These are phyloP conservation scores for Caenorhabditis panamensis DNA, from an alignment of 2,888 invertebrate genomes.

Conservation along the genomic window DNA sequence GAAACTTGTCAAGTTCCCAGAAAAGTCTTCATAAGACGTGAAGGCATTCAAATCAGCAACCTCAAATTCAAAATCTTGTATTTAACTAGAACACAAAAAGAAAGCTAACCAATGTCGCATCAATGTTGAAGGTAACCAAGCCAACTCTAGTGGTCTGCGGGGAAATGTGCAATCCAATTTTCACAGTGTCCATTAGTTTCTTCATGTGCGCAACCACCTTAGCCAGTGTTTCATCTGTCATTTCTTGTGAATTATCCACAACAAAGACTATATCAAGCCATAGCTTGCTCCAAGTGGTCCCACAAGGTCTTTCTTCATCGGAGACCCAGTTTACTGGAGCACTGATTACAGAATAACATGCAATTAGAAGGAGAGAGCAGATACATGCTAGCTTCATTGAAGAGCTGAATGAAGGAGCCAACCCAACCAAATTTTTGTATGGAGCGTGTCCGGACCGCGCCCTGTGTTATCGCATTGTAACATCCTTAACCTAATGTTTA, in stretches of 20 bases:
- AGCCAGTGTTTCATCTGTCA: slow-evolving; percentile 18
- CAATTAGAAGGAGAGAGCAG: no score
- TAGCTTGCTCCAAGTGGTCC: neutral
- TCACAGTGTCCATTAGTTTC: neutral
- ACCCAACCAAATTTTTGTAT: no score
- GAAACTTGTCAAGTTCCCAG: no score
- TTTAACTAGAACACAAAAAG: neutral
- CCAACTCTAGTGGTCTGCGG: slow-evolving; percentile 23
- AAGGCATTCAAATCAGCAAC: neutral
- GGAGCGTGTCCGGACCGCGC: no score
- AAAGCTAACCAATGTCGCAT: neutral
- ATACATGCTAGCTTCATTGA: no score
- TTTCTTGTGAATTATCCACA: slow-evolving; percentile 35
- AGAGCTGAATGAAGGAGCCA: no score
- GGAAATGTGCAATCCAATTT: neutral
- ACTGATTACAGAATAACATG: no score
- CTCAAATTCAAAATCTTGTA: neutral
- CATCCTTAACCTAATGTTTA: no score
- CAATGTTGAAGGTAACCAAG: slow-evolving; percentile 17
- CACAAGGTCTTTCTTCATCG: no score
- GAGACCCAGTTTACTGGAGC: no score
- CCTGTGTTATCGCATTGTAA: no score
- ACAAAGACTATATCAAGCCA: slow-evolving; percentile 45
- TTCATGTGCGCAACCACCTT: neutral
- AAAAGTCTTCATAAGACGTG: slow-evolving; percentile 1